These are phyloP conservation scores for Argyra leucocephala DNA, from an alignment of 2,888 invertebrate genomes.

Conservation along the genomic window DNA sequence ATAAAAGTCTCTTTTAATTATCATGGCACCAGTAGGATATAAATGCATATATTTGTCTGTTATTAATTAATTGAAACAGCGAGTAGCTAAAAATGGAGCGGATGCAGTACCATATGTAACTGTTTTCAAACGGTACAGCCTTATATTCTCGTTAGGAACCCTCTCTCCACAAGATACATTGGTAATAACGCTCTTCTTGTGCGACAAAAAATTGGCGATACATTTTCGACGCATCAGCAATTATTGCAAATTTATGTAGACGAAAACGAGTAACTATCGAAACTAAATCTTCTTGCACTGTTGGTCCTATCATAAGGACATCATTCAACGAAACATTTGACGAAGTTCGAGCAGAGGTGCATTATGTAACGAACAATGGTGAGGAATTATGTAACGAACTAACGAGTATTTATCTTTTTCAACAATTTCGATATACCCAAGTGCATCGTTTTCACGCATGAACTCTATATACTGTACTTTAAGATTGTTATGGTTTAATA, in stretches of 20 bases:
- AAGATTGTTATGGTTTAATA: not conserved
- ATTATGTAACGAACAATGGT: too few species aligned
- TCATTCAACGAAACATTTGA: not conserved
- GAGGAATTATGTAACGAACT: too few species aligned
- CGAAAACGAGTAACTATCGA: conserved; percentile 9
- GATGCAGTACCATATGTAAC: conserved; percentile 22
- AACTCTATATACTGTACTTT: too few species aligned
- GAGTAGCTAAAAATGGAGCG: conserved; percentile 20
- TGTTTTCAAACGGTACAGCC: conserved; percentile 17
- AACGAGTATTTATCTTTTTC: too few species aligned
- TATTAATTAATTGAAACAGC: conserved; percentile 19
- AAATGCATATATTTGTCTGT: conserved; percentile 23
- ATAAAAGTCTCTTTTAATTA: conserved; percentile 23
- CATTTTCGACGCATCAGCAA: too few species aligned
- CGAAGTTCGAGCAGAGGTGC: too few species aligned
- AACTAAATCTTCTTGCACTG: conserved; percentile 14
- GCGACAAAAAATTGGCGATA: conserved; percentile 11
- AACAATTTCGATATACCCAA: too few species aligned
- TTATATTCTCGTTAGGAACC: too few species aligned
- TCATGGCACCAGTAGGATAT: conserved; percentile 23
- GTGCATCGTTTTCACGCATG: too few species aligned
- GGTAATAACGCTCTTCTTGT: not conserved
- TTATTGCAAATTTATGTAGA: conserved; percentile 12
- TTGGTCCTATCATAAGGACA: conserved; percentile 9
- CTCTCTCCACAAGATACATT: too few species aligned